Percentiles rank a stretch among this genome's conserved stretches.
Conservation (phyloP, 2,797 vertebrate species). For the Sebastes nivosus region DNA sequence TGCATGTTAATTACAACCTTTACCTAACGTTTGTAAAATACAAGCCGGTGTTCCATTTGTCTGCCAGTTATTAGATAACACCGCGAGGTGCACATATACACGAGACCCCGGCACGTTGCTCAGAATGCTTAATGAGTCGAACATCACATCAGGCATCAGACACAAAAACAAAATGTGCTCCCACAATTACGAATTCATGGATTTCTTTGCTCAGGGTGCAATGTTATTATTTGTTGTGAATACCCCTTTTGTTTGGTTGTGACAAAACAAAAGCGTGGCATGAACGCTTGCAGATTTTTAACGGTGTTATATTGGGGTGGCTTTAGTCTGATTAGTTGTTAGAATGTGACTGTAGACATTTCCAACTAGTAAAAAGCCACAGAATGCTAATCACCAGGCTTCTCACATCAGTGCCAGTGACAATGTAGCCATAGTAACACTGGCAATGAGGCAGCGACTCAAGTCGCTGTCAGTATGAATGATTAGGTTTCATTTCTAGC, state of each 20-base stretch:
- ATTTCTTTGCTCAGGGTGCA: slow-evolving; percentile 41
- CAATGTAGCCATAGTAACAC: slow-evolving; percentile 57
- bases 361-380: slow-evolving; percentile 9
- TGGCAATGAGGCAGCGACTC: slow-evolving; percentile 18
- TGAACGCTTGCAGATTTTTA: background rate
- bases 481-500: slow-evolving; percentile 17
- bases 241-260: slow-evolving; percentile 27
- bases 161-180: slow-evolving; percentile 33
- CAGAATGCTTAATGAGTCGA: slow-evolving; percentile 70
- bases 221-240: slow-evolving; percentile 58
- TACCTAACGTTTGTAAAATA: slow-evolving; percentile 71
- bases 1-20: slow-evolving; percentile 76
- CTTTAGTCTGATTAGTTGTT: slow-evolving; percentile 3
- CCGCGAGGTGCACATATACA: slow-evolving; percentile 61
- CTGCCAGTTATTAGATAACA: slow-evolving; percentile 76
- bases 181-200: slow-evolving; percentile 60
- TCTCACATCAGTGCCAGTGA: slow-evolving; percentile 30
- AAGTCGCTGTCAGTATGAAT: slow-evolving; percentile 24
- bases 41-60: slow-evolving; percentile 72
- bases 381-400: slow-evolving; percentile 45
- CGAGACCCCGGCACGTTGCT: slow-evolving; percentile 52
- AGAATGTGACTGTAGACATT: slow-evolving; percentile 21
- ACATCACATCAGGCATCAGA: slow-evolving; percentile 52
- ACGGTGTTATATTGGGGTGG: background rate
- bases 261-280: slow-evolving; percentile 36